Conservation (phyloP, 2,888 invertebrate genomes). For the Cryptosula pallasiana region DNA sequence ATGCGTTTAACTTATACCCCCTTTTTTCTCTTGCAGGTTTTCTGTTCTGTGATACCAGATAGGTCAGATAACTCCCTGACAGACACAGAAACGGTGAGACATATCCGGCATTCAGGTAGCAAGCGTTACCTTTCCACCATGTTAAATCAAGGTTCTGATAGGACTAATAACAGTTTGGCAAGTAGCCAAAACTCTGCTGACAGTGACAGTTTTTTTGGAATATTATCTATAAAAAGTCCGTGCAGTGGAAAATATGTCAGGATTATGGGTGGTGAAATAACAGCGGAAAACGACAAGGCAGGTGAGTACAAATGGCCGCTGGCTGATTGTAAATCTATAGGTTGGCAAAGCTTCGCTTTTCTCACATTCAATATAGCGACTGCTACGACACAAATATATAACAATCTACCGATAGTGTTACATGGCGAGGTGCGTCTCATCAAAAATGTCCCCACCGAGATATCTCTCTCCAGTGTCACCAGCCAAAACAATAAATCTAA, state of each 20-base stretch:
- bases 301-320: no score
- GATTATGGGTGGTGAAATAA: not conserved
- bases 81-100: not conserved
- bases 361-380: no score
- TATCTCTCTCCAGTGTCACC: conserved; percentile 15
- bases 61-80: not conserved
- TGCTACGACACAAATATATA: not conserved
- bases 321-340: no score
- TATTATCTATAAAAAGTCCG: conserved; percentile 8
- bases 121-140: not conserved
- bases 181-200: not conserved
- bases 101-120: not conserved
- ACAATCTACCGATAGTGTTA: not conserved
- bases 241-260: conserved; percentile 1
- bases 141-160: not conserved
- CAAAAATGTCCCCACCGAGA: not conserved
- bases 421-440: not conserved
- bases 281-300: not conserved
- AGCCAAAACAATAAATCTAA: conserved; percentile 6
- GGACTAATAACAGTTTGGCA: not conserved
- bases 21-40: conserved; percentile 4
- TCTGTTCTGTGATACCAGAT: not conserved
- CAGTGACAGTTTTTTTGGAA: conserved; percentile 8
- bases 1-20: no score
- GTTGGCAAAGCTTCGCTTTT: no score